Evolutionary conservation across 2,113 vertebrate species (phyloP), one percentile per base, ranked within the genome.

Genomic region (Genyomyrus donnyi): DNA sequence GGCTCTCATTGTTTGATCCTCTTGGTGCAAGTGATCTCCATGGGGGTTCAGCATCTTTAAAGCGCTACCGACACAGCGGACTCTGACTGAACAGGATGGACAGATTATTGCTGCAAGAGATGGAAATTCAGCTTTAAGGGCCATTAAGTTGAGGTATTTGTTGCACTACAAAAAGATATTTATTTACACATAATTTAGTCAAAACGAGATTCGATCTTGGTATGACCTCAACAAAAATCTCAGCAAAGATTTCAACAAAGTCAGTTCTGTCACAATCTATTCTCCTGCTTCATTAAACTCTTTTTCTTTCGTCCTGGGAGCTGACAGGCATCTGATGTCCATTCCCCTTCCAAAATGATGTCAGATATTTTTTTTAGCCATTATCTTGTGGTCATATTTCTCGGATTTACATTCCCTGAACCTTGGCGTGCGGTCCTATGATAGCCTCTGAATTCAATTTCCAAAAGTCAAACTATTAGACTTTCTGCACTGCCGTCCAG

Each of bases 331-430:
- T 85, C 77, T 77, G 39, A n/a, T 88, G 39, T 89, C 66, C 52
- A 45, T 35, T 84, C 52, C 86, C 46, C 31, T 80, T 70, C 83
- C 87, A 86, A 53, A 88, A 88, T 93, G 91, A 93, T 92, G 91
- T 95, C 94, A 94, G 89, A 90, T 91, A 19, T 93, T 94, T 94
- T 93, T 85, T 88, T 93, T 92, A 66, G 89, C 91, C 70, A 92
- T 92, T 92, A 92, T 91, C 89, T 89, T 91, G 91, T 80, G 91
- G 92, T 93, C 77, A 56, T 91, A 91, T 88, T 90, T 92, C 89
- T 91, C 91, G 88, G 90, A 91, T 88, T 48, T 39, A 19, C 66
- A 53, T 88, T 89, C 74, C 70, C 83, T 88, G 39, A 86, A 91
- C 90, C 83, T 91, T 91, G 88, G 84, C 90, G 58, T 86, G 83